A percentile compares a stretch with the other conserved stretches of the same genome.
phyloP scores from a whole-genome alignment of 2,888 invertebrate species.

The Yponomeuta sedellus region DNA sequence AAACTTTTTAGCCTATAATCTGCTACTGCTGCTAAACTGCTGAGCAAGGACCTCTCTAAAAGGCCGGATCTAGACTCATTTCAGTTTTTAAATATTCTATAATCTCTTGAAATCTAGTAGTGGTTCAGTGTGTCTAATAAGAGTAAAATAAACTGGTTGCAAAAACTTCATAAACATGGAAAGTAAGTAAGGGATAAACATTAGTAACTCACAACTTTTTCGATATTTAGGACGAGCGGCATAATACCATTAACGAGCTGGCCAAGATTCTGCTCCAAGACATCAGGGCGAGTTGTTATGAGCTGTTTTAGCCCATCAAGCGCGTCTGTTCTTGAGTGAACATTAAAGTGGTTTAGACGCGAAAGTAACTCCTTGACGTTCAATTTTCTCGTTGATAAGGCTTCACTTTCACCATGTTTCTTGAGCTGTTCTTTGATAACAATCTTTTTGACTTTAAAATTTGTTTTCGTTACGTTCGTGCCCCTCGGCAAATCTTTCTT shows the following conservation, averaged over 20 bases:
- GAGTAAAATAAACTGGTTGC: too few species aligned
- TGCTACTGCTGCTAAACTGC: too few species aligned
- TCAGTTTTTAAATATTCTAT: too few species aligned
- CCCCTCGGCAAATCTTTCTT: constrained; percentile 88
- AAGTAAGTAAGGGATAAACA: not conserved
- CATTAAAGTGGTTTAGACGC: constrained; percentile 85
- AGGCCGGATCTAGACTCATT: too few species aligned
- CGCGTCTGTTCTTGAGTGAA: constrained; percentile 80
- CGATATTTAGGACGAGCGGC: constrained; percentile 83
- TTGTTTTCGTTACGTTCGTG: constrained; percentile 91
- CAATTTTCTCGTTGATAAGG: constrained; percentile 81
- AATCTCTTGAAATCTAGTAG: too few species aligned
- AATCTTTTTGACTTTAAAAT: constrained; percentile 93
- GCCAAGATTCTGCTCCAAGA: constrained; percentile 77
- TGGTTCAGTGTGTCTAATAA: too few species aligned
- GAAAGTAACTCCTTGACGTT: constrained; percentile 83
- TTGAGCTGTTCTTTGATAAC: constrained; percentile 86
- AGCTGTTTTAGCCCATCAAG: constrained; percentile 78
- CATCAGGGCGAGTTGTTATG: constrained; percentile 43
- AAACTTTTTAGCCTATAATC: too few species aligned
- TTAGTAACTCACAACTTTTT: constrained; percentile 66
- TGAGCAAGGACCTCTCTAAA: too few species aligned
- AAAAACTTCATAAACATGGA: too few species aligned
- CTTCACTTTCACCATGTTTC: constrained; percentile 69
- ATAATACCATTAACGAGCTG: constrained; percentile 82